phyloP scores from a whole-genome alignment of 2,888 invertebrate genomes.

The Pollenia labialis region DNA sequence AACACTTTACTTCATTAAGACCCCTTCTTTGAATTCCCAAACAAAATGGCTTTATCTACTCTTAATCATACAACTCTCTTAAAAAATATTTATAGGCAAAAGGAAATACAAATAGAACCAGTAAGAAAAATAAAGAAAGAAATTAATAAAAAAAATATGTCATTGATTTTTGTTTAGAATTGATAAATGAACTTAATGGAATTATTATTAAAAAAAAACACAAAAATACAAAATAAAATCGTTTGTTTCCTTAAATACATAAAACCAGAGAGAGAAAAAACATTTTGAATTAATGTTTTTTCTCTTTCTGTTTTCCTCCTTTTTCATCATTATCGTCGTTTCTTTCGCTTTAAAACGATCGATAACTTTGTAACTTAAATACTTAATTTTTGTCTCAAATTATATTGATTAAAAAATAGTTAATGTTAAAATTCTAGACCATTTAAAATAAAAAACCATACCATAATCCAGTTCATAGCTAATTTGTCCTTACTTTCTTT shows the following conservation, averaged over 20 bases:
- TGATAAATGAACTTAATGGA: conserved; percentile 56
- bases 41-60: conserved; percentile 35
- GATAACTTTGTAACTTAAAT: conserved; percentile 63
- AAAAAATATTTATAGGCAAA: conserved; percentile 22
- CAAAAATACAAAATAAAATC: conserved; percentile 58
- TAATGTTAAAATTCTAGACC: conserved; percentile 68
- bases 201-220: conserved; percentile 28
- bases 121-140: conserved; percentile 29
- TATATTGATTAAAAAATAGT: conserved; percentile 50
- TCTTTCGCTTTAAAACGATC: conserved; percentile 17
- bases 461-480: conserved; percentile 71
- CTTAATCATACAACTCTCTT: conserved; percentile 45
- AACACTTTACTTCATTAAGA: conserved; percentile 17
- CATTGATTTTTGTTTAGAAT: conserved; percentile 14
- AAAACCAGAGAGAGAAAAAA: conserved; percentile 48
- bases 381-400: conserved; percentile 48
- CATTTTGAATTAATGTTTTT: conserved; percentile 12
- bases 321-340: conserved; percentile 26
- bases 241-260: conserved; percentile 67
- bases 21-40: not conserved
- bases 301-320: conserved; percentile 15
- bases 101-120: conserved; percentile 48
- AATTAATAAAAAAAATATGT: conserved; percentile 30
- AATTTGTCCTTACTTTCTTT: conserved; percentile 52
- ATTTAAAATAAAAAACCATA: conserved; percentile 64